Conservation (phyloP, 2,888 invertebrate species). For the Lottia scabra region DNA sequence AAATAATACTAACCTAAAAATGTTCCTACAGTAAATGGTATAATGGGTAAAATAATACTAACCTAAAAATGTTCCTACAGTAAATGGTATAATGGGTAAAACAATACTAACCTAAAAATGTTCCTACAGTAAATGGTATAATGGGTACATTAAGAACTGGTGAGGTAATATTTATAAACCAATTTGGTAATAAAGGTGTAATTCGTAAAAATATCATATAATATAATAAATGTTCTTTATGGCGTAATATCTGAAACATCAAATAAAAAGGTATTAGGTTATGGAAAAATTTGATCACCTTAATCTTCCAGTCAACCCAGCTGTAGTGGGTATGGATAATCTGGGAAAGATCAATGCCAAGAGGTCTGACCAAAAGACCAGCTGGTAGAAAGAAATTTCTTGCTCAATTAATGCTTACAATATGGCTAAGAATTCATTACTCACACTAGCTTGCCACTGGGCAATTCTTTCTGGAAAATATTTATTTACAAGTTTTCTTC, state of each 20-base stretch:
- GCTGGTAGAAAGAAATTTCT: too few species aligned
- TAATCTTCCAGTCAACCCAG: too few species aligned
- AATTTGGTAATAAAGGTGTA: slow-evolving; percentile 97
- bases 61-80: slow-evolving; percentile 94
- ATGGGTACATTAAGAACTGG: slow-evolving; percentile 97
- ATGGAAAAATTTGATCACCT: too few species aligned
- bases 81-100: slow-evolving; percentile 85
- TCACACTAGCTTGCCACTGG: slow-evolving; percentile 86
- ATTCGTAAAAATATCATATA: slow-evolving; percentile 97
- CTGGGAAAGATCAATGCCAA: too few species aligned
- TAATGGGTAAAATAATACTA: slow-evolving; percentile 65
- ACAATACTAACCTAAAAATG: slow-evolving; percentile 83
- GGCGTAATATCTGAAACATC: slow-evolving; percentile 74
- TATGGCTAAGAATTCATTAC: slow-evolving; percentile 23
- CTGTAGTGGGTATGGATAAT: too few species aligned
- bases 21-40: too few species aligned
- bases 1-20: too few species aligned
- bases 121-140: slow-evolving; percentile 91
- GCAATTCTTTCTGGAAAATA: slow-evolving; percentile 90
- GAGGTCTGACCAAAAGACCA: too few species aligned
- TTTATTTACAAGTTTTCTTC: slow-evolving; percentile 84
- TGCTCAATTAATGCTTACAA: too few species aligned
- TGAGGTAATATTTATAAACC: slow-evolving; percentile 97
- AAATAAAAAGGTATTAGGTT: too few species aligned
- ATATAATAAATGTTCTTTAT: slow-evolving; percentile 89